Evolutionary conservation across 2,113 vertebrate species (phyloP).

Genomic region (Odobenus rosmarus): DNA sequence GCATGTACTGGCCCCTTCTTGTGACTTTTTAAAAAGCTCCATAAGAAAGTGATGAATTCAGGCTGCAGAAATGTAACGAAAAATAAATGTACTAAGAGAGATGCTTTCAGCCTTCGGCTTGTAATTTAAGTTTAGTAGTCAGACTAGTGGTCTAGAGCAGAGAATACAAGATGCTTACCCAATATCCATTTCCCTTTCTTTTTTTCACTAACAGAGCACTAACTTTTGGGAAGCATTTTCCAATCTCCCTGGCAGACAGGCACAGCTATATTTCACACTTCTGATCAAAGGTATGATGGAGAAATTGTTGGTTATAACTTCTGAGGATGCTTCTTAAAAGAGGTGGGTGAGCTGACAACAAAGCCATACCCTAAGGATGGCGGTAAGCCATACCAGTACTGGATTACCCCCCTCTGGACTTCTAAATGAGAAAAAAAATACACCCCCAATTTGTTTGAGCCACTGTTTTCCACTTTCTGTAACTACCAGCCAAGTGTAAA

Average conservation of each 20-base stretch:
- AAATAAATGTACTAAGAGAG: neutral
- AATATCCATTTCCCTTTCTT: neutral
- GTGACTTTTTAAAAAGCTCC: neutral
- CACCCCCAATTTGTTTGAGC: neutral
- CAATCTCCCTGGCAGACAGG: neutral
- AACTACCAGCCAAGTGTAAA: neutral
- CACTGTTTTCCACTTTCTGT: neutral
- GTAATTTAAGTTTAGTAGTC: neutral
- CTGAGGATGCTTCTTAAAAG: neutral
- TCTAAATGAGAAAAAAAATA: neutral
- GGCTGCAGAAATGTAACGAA: neutral
- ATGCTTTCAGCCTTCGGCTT: slow-evolving; percentile 7
- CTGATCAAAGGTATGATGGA: neutral
- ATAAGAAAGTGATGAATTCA: slow-evolving; percentile 16
- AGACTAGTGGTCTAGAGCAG: neutral
- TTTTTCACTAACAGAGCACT: neutral
- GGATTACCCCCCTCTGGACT: neutral
- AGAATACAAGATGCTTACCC: neutral
- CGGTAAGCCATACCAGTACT: neutral
- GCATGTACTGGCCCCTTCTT: neutral
- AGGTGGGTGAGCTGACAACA: neutral
- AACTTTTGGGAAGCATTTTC: neutral
- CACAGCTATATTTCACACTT: neutral
- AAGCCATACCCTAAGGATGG: neutral
- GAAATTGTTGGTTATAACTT: neutral